phyloP scores from a whole-genome alignment of 2,113 vertebrate species.

The Callipepla californica region DNA sequence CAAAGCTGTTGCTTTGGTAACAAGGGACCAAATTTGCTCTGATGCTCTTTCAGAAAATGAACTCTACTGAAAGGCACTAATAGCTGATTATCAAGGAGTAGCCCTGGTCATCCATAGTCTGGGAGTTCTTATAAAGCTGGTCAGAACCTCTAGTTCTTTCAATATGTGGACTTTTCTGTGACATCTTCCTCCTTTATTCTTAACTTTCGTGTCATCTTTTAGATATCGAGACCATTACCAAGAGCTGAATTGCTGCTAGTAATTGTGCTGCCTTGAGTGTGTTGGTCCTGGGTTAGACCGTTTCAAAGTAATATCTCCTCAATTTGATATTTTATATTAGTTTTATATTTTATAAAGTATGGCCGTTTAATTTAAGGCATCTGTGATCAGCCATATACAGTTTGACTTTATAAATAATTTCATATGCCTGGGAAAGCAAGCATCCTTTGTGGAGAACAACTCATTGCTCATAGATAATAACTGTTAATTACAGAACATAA shows the following conservation, averaged over 20 bases:
- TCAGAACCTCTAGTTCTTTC: neutral
- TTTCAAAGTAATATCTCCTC: neutral
- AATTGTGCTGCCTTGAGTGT: neutral
- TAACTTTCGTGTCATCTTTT: neutral
- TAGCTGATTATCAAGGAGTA: neutral
- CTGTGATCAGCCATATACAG: rapidly evolving
- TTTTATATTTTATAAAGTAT: neutral
- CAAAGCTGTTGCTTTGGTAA: neutral
- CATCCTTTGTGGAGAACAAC: neutral
- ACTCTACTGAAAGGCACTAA: neutral
- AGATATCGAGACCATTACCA: neutral
- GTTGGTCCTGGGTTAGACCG: neutral
- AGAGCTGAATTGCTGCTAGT: neutral
- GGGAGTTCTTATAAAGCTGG: neutral
- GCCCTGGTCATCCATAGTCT: neutral
- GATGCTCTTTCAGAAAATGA: neutral
- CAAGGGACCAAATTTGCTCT: neutral
- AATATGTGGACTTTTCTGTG: neutral
- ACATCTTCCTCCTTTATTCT: neutral
- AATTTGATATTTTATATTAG: neutral
- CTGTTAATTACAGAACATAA: neutral
- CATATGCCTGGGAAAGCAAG: neutral
- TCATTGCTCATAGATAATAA: neutral
- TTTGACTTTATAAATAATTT: neutral
- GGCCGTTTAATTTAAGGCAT: neutral